Evolutionary conservation across 2,797 vertebrate species (phyloP).

Genomic region (Allobates femoralis): DNA sequence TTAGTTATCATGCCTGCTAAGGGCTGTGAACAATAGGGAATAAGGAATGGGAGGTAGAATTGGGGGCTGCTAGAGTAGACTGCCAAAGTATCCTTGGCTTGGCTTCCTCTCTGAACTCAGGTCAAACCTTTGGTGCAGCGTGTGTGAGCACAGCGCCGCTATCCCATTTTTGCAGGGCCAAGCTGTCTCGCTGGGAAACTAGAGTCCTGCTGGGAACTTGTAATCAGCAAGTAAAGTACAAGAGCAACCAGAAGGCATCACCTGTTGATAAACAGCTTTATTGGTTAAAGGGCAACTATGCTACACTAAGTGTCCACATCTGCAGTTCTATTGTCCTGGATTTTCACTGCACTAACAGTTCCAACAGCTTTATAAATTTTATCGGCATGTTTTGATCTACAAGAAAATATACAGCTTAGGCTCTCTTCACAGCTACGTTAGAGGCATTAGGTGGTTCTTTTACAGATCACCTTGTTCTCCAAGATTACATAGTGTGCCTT

Average conservation of each 20-base stretch:
- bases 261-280: constrained; percentile 66
- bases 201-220: constrained; percentile 53
- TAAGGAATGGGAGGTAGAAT: constrained; percentile 59
- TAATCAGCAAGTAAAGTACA: constrained; percentile 34
- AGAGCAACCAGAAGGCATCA: constrained; percentile 65
- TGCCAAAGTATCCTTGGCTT: constrained; percentile 58
- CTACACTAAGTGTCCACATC: constrained; percentile 63
- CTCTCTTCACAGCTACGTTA: too few relatives aligned
- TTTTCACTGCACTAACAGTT: constrained; percentile 42
- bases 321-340: constrained; percentile 62
- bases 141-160: constrained; percentile 58
- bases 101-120: constrained; percentile 55
- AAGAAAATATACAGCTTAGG: neutral
- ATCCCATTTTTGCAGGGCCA: constrained; percentile 62
- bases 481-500: too few relatives aligned
- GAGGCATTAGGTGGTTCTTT: too few relatives aligned
- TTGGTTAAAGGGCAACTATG: constrained; percentile 67
- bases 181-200: constrained; percentile 46
- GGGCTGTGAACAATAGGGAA: constrained; percentile 62
- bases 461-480: too few relatives aligned
- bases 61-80: constrained; percentile 64
- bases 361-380: neutral
- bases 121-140: constrained; percentile 45
- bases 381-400: neutral
- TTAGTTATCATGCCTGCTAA: constrained; percentile 75